Evolutionary conservation across 2,888 invertebrate genomes (phyloP).

Genomic region (Hylaea fasciaria): DNA sequence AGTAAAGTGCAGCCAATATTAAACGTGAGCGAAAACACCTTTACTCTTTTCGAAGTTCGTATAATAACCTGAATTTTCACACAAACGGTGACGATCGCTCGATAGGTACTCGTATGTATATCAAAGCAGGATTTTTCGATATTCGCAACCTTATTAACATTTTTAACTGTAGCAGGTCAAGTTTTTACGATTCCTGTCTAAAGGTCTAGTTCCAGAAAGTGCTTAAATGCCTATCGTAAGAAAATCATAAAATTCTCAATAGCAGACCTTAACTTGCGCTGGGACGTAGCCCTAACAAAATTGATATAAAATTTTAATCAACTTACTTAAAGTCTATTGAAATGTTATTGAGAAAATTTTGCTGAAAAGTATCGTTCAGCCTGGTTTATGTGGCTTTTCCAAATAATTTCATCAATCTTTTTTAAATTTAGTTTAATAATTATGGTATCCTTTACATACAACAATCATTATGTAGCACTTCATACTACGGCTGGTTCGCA

Average conservation of each 20-base stretch:
- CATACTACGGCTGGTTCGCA: too few species aligned
- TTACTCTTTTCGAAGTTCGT: slow-evolving; percentile 14
- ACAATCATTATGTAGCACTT: too few species aligned
- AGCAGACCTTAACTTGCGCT: slow-evolving; percentile 15
- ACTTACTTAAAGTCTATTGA: slow-evolving; percentile 9
- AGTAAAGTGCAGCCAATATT: slow-evolving; percentile 10
- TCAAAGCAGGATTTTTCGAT: slow-evolving; percentile 12
- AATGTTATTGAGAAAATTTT: too few species aligned
- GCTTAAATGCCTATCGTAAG: slow-evolving; percentile 17
- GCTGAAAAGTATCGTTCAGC: too few species aligned
- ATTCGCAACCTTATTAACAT: slow-evolving; percentile 20
- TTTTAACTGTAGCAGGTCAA: slow-evolving; percentile 2
- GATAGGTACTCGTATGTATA: slow-evolving; percentile 17
- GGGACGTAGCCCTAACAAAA: slow-evolving; percentile 18
- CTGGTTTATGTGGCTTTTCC: too few species aligned
- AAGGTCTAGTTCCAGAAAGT: slow-evolving; percentile 1
- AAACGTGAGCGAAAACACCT: slow-evolving; percentile 20
- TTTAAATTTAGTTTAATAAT: too few species aligned
- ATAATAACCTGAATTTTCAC: slow-evolving; percentile 20
- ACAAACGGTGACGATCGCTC: slow-evolving; percentile 22
- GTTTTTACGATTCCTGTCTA: not conserved
- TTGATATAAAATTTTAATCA: slow-evolving; percentile 30
- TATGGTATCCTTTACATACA: too few species aligned
- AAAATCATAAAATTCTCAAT: slow-evolving; percentile 27
- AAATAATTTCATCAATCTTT: too few species aligned